These are phyloP conservation scores for Moxostoma hubbsi DNA, from an alignment of 2,797 vertebrate genomes.

Conservation along the genomic window DNA sequence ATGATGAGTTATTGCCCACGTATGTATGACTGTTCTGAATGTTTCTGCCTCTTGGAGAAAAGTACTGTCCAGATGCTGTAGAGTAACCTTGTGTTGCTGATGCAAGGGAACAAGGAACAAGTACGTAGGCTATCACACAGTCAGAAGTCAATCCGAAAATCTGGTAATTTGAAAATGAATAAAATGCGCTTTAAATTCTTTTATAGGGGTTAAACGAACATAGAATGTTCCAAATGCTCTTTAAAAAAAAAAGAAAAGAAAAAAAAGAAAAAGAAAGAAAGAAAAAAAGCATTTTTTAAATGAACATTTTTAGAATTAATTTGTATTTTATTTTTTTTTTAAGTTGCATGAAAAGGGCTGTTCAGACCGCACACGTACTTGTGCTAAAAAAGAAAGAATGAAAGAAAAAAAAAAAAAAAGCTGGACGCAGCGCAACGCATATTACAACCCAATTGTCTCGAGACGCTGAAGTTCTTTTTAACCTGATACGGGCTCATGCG, in stretches of 20 bases:
- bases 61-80: constrained; percentile 6
- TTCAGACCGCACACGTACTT: too few relatives aligned
- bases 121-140: background rate
- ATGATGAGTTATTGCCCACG: background rate
- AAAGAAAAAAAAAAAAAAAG: too few relatives aligned
- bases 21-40: constrained; percentile 15
- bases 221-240: too few relatives aligned
- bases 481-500: too few relatives aligned
- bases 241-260: too few relatives aligned
- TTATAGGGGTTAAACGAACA: background rate
- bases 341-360: too few relatives aligned
- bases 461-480: too few relatives aligned
- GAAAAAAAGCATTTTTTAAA: background rate
- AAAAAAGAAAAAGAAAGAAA: too few relatives aligned
- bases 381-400: too few relatives aligned
- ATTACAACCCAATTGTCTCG: too few relatives aligned
- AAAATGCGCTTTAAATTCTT: background rate
- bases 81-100: constrained; percentile 22
- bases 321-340: too few relatives aligned
- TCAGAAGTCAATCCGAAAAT: background rate
- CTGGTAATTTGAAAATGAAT: background rate
- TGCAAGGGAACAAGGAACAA: constrained; percentile 17
- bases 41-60: constrained; percentile 17
- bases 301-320: background rate
- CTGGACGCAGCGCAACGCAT: too few relatives aligned